Evolutionary conservation across 2,113 vertebrate genomes (phyloP).

Genomic region (Saguinus imperator): DNA sequence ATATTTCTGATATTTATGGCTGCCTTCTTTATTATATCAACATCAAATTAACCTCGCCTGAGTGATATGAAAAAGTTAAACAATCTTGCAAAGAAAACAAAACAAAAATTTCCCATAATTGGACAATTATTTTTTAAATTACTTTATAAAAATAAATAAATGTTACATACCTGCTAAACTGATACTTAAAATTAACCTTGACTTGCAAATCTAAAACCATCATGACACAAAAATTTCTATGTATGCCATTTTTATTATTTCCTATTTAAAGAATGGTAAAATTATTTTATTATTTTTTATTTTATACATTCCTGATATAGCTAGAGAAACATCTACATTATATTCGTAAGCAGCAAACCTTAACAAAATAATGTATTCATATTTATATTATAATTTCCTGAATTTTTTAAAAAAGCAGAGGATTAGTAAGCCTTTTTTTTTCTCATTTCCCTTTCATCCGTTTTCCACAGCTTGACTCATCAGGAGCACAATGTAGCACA

Average conservation of each 20-base stretch:
- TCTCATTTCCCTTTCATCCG: neutral
- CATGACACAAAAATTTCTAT: neutral
- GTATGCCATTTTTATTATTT: neutral
- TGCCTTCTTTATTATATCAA: neutral
- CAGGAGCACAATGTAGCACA: no score
- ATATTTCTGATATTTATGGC: neutral
- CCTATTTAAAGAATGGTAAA: neutral
- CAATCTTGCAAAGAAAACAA: neutral
- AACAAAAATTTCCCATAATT: neutral
- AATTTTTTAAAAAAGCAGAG: neutral
- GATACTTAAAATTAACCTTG: neutral
- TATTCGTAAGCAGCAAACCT: neutral
- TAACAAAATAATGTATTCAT: neutral
- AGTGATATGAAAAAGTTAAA: neutral
- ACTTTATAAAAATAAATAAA: neutral
- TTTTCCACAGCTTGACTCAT: neutral
- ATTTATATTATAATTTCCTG: neutral
- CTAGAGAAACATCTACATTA: neutral
- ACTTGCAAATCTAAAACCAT: neutral
- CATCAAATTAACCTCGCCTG: neutral
- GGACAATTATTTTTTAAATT: neutral
- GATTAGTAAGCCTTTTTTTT: neutral
- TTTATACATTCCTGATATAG: neutral
- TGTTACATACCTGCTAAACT: neutral
- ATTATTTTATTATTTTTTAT: neutral